Evolutionary conservation across 2,888 invertebrate species (phyloP).

Genomic region (Nycteola revayana): DNA sequence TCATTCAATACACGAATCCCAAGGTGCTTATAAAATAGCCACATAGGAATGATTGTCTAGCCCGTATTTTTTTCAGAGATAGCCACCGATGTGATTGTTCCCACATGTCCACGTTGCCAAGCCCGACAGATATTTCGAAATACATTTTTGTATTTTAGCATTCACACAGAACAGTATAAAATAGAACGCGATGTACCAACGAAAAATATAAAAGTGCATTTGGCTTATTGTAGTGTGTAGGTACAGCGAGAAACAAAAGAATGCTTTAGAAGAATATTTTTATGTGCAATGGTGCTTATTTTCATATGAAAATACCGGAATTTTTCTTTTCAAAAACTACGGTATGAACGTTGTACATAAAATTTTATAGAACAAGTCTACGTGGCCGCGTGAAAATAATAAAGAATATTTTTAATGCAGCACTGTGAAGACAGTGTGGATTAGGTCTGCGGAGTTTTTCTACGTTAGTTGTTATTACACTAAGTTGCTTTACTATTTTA

Average conservation of each 20-base stretch:
- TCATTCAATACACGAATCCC: too few species aligned
- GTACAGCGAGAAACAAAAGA: slow-evolving; percentile 27
- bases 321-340: slow-evolving; percentile 17
- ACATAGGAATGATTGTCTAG: too few species aligned
- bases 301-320: slow-evolving; percentile 19
- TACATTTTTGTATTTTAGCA: slow-evolving; percentile 12
- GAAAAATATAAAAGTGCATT: slow-evolving; percentile 17
- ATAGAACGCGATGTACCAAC: slow-evolving; percentile 8
- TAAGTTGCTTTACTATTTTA: too few species aligned
- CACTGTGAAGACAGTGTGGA: slow-evolving; percentile 7
- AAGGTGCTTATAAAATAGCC: too few species aligned
- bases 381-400: slow-evolving; percentile 7
- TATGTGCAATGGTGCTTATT: slow-evolving; percentile 17
- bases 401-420: slow-evolving; percentile 9
- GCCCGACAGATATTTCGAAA: slow-evolving; percentile 16
- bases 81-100: too few species aligned
- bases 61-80: too few species aligned
- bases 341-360: slow-evolving; percentile 6
- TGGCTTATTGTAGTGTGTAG: slow-evolving; percentile 20
- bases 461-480: not conserved
- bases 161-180: slow-evolving; percentile 12
- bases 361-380: slow-evolving; percentile 5
- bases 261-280: slow-evolving; percentile 17
- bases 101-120: slow-evolving; percentile 14
- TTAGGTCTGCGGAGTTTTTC: slow-evolving; percentile 4